Evolutionary conservation across 2,888 invertebrate genomes (phyloP).

Genomic region (Lasioglossum villosulum): DNA sequence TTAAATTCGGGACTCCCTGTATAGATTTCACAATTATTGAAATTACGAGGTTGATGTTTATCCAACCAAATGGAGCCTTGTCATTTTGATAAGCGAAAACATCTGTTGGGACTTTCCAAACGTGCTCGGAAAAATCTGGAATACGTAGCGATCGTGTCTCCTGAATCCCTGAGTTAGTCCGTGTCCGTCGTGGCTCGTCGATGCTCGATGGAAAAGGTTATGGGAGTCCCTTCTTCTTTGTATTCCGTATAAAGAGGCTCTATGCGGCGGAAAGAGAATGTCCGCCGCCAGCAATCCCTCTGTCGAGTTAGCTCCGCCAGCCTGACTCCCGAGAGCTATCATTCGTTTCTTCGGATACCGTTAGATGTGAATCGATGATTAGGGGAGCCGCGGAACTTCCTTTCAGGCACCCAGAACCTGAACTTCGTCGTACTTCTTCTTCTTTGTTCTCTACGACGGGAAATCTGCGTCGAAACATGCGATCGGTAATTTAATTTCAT

Average conservation of each 20-base stretch:
- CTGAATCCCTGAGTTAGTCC: not conserved
- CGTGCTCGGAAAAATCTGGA: not conserved
- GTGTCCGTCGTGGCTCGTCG: not conserved
- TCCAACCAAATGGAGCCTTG: too few relatives aligned
- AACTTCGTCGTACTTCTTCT: not conserved
- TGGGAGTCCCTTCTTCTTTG: slow-evolving; percentile 10
- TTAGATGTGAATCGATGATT: slow-evolving; percentile 39
- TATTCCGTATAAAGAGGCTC: slow-evolving; percentile 19
- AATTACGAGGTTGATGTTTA: too few relatives aligned
- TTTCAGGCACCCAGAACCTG: not conserved
- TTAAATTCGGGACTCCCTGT: too few relatives aligned
- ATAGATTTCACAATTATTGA: too few relatives aligned
- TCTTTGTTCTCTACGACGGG: not conserved
- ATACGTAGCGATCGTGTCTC: not conserved
- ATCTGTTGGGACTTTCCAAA: not conserved
- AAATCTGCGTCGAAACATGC: not conserved
- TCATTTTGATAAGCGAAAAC: too few relatives aligned
- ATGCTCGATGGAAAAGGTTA: slow-evolving; percentile 1
- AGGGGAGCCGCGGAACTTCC: not conserved
- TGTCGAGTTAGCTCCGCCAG: not conserved
- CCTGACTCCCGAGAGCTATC: slow-evolving; percentile 20
- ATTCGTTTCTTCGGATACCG: slow-evolving; percentile 32
- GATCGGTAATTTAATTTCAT: slow-evolving; percentile 4
- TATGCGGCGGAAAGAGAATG: slow-evolving; percentile 14
- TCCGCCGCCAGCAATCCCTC: not conserved